Base-by-base conservation (phyloP, 2,888 invertebrate genomes). In the Anthophora plumipes region DNA sequence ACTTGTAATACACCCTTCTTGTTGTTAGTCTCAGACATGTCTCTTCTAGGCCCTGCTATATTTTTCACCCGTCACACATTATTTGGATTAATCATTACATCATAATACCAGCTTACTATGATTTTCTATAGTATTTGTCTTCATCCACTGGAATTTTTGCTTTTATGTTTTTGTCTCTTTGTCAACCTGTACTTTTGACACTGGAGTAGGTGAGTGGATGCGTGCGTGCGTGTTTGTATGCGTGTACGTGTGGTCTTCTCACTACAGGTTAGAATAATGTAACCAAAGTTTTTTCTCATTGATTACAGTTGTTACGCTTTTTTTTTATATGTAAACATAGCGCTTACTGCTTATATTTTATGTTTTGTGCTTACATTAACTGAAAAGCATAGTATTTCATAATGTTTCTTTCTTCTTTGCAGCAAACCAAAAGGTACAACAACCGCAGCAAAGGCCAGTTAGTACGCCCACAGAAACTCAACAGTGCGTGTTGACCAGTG, bases 401-500 rank as follows among this genome's bases (percentile, higher is more conserved):
- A 74, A 64, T 43, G 14, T 43, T 4, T 25, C 4, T 14, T 46
- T 7, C 5, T 12, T 72, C 77, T 84, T 85, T 39, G 31, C 86
- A 93, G 94, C 92, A 25, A 92, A 89, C 80, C 92, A 92, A 74
- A 91, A 92, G 78, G 89, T 91, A 43, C 89, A 90, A 60, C 91
- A 91, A 63, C 88, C 91, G 17, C 91, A 93, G 17, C 90, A 92
- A 14, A 90, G 93, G 78, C 91, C 92, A 20, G 90, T 89, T 2
- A 92, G 92, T 55, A 93, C 94, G 6, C 93, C 94, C 1, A 92
- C 94, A 20, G 92, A 94, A 89, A 94, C 95, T 83, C 93, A 95
- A 91, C 93, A 95, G 92, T 94, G 95, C 48, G 94, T 95, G 41
- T 86, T 95, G 68, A 94, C 94, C 84, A 94, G 95, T 83, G 93